Evolutionary conservation across 2,797 vertebrate species (phyloP).

Genomic region (Pogoniulus pusillus): DNA sequence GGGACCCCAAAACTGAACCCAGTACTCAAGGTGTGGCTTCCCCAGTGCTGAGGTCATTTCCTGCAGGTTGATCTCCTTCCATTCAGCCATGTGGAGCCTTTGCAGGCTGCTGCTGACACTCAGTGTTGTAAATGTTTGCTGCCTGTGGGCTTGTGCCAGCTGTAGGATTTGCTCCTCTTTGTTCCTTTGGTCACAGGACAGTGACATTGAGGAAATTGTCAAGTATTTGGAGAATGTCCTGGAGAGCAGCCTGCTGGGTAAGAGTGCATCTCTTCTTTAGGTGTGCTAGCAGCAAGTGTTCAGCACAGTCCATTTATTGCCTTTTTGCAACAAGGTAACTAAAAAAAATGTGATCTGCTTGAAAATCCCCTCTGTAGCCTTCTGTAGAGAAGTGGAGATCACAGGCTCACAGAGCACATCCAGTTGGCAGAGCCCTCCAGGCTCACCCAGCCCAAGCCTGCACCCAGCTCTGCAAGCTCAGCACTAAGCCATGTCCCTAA

Average conservation of each 20-base stretch:
- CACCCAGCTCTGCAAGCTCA: too few species aligned
- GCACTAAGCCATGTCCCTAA: too few species aligned
- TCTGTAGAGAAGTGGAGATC: not conserved
- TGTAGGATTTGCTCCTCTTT: not conserved
- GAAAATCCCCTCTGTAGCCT: not conserved
- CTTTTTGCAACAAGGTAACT: not conserved
- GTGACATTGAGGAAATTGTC: slow-evolving; percentile 74
- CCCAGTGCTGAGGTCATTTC: too few species aligned
- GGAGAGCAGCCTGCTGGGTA: slow-evolving; percentile 66
- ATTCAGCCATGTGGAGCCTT: too few species aligned
- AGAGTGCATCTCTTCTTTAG: not conserved
- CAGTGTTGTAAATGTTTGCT: too few species aligned
- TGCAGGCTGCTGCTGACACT: too few species aligned
- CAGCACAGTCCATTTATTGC: not conserved
- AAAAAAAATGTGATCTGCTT: not conserved
- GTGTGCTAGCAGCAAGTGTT: not conserved
- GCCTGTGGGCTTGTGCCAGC: too few species aligned
- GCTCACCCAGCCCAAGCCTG: not conserved
- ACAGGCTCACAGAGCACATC: too few species aligned
- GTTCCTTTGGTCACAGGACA: slow-evolving; percentile 68
- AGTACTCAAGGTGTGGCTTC: too few species aligned
- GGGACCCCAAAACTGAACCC: too few species aligned
- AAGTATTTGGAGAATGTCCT: slow-evolving; percentile 73
- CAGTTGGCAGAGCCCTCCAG: too few species aligned
- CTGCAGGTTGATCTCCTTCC: too few species aligned